Evolutionary conservation across 2,797 vertebrate genomes (phyloP).

Genomic region (Manis javanica): DNA sequence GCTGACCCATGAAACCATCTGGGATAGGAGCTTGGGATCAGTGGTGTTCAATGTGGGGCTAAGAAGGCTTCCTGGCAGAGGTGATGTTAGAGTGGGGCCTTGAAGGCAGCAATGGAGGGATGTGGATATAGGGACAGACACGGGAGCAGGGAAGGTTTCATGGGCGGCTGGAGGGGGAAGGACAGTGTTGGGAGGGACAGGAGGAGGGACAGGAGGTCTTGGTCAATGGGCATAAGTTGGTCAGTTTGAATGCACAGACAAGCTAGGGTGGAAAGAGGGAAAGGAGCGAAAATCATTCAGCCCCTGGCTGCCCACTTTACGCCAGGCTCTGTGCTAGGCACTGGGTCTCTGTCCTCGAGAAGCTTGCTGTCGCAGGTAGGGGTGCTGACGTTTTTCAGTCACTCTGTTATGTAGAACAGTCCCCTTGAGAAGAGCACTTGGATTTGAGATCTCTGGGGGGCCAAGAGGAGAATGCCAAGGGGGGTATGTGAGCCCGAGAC

Average conservation of each 20-base stretch:
- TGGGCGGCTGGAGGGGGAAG: rapidly evolving
- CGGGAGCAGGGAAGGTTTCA: background rate
- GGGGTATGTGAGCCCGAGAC: no score
- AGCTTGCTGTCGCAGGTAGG: background rate
- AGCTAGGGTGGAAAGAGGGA: background rate
- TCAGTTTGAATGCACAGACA: background rate
- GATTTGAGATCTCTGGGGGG: background rate
- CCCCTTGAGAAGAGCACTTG: background rate
- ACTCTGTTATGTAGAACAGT: background rate
- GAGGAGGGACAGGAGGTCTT: background rate
- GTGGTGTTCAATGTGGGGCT: background rate
- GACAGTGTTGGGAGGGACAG: background rate
- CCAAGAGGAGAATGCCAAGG: background rate
- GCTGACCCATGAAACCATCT: background rate
- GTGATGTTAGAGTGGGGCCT: background rate
- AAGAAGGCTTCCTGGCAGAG: background rate
- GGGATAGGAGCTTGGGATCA: background rate
- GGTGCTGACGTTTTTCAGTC: background rate
- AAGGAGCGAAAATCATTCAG: background rate
- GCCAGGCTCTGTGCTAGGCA: background rate
- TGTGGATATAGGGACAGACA: background rate
- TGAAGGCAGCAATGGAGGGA: background rate
- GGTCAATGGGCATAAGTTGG: background rate
- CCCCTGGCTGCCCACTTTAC: background rate
- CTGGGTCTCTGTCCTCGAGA: background rate